Evolutionary conservation across 2,797 vertebrate species (phyloP), one percentile per base, ranked within the genome.

Genomic region (Enteromius fasciolatus): DNA sequence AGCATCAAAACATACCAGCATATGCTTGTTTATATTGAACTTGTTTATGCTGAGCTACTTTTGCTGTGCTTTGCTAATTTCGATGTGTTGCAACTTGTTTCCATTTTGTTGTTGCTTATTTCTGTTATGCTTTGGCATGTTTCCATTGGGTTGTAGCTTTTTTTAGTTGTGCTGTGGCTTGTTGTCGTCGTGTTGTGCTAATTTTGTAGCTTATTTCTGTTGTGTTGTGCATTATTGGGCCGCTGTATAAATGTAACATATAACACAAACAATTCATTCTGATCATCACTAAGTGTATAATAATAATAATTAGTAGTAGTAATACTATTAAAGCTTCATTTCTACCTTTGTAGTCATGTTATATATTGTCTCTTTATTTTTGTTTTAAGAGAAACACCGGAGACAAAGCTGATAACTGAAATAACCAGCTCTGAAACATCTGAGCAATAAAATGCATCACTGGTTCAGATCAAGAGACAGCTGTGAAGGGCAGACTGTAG

Each of bases 391-490:
- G 5, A 73, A 70, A 70, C 44, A 52, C 28, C 1, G 2, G 10
- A 72, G 17, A 72, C 5, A 28, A 73, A 14, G 28, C 20, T 31
- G 46, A 59, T 25, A 41, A 59, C 8, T 28, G 10, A 61, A 39
- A 63, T 20, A 63, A 17, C 14, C 61, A 76, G 74, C 23, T 3
- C 7, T 63, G 28, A 63, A 63, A 61, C 15, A 3, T 54, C 48
- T 20, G 14, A 66, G 23, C 15, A 50, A 41, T 68, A 52, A 54
- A 39, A 39, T 79, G 36, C 9, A 73, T 61, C n/a, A 46, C 39
- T 77, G 69, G 15, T 31, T 50, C 23, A 31, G 25, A 72, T 72
- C 23, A 72, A 50, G 23, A 72, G 69, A 48, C 9, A 50, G 46
- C 41, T 63, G 17, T 59, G 31, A 68, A 63, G 44, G 66, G 15